Base-by-base conservation (phyloP, 2,888 invertebrate genomes). In the Athalia circularis region DNA sequence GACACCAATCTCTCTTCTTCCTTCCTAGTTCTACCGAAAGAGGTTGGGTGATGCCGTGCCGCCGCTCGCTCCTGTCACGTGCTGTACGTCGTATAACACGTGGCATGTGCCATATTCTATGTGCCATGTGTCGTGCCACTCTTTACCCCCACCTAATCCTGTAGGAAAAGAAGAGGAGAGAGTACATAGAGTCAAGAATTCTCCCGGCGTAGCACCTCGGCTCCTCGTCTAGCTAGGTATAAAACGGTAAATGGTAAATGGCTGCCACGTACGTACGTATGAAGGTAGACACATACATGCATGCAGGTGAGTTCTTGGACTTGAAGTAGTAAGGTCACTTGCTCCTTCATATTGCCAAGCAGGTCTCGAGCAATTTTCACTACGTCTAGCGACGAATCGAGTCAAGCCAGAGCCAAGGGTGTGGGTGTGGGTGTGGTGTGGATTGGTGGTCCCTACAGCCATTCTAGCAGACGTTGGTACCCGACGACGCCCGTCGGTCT, bases 31-130 rank as follows among this genome's bases (percentile, higher is more conserved):
- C 68, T 68, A 68, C 54, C 68, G 50, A 29, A 68, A 54, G 68
- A 68, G 68, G 68, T 68, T 43, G 68, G 29, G 68, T 54, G 47
- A 68, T 43, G 72, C 59, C 59, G 13, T 29, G 29, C 29, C 15
- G n/a, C 61, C 11, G 15, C 13, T 15, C 15, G 8, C 61, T 7
- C 29, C 62, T 48, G 74, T 75, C 62, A 61, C 74, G 74, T 61
- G 61, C 74, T 54, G 74, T 54, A 45, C 62, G 43, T 50, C 29
- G 62, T 62, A 54, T 75, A 62, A 62, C 74, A 62, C 74, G 48
- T 62, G 74, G 61, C 74, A 75, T 75, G 43, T 62, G 62, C 74
- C 74, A 62, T 75, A 62, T 75, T 62, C 62, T 62, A 29, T 61
- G 72, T 59, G 59, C 72, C 72, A 68, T 70, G 70, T 70, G 70